Evolutionary conservation across 2,113 vertebrate genomes (phyloP).

Genomic region (Forbesichthys agassizii): DNA sequence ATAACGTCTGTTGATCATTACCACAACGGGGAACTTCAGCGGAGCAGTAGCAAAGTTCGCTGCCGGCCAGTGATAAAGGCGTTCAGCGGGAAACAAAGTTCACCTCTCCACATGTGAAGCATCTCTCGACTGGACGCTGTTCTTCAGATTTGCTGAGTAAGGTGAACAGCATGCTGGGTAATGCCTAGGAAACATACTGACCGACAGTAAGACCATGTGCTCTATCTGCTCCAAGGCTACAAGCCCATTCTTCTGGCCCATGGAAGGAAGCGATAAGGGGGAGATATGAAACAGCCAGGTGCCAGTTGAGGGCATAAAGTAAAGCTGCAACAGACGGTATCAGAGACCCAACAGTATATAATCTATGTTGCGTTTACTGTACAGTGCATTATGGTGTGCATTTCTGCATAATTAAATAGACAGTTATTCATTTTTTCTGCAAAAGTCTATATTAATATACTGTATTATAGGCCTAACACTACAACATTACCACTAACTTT

Average conservation of each 20-base stretch:
- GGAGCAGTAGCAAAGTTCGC: constrained; percentile 71
- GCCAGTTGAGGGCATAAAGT: constrained; percentile 46
- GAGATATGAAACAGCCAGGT: constrained; percentile 35
- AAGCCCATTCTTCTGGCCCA: constrained; percentile 43
- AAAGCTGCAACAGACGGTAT: constrained; percentile 53
- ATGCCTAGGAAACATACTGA: background rate
- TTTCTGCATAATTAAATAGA: background rate
- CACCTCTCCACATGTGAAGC: constrained; percentile 39
- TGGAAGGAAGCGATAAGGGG: constrained; percentile 39
- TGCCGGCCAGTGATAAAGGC: constrained; percentile 72
- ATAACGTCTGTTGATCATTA: constrained; percentile 25
- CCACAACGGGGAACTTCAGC: constrained; percentile 32
- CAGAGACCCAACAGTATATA: constrained; percentile 11
- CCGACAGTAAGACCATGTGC: constrained; percentile 5
- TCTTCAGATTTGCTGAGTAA: too few species aligned
- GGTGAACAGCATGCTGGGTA: background rate
- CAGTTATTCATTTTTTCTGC: background rate
- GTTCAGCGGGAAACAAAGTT: constrained; percentile 70
- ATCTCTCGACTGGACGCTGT: background rate
- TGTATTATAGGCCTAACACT: background rate
- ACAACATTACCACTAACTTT: background rate
- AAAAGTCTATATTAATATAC: background rate
- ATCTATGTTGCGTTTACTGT: too few species aligned
- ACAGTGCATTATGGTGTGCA: background rate
- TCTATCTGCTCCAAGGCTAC: background rate